phyloP scores from a whole-genome alignment of 2,113 vertebrate genomes.

The Barbus barbus region DNA sequence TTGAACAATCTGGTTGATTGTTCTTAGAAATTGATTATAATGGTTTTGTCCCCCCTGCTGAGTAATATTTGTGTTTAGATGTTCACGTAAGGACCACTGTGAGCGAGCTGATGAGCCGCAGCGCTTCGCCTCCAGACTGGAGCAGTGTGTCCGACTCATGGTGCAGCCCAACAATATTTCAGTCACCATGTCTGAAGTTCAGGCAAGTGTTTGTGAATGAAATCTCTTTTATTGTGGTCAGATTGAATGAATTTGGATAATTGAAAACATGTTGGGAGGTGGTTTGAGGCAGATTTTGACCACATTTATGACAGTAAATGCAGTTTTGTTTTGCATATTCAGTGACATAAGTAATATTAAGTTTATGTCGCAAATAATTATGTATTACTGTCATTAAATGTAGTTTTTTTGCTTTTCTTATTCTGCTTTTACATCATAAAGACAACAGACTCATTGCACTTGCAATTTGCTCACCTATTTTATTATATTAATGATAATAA shows the following conservation, averaged over 20 bases:
- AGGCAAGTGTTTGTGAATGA: slow-evolving; percentile 73
- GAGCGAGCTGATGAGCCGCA: slow-evolving; percentile 88
- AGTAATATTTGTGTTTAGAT: slow-evolving; percentile 70
- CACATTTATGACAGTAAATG: background rate
- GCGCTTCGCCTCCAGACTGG: slow-evolving; percentile 86
- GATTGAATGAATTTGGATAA: background rate
- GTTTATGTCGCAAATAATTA: no score
- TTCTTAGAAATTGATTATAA: background rate
- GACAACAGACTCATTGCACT: background rate
- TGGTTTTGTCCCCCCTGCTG: background rate
- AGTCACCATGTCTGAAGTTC: slow-evolving; percentile 91
- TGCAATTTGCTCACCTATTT: background rate
- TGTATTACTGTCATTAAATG: no score
- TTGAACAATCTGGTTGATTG: background rate
- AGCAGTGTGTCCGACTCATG: slow-evolving; percentile 85
- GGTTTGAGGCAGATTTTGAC: background rate
- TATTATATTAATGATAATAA: no score
- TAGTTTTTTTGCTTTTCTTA: background rate
- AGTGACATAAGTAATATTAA: background rate
- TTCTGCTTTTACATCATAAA: background rate
- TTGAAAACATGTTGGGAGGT: background rate
- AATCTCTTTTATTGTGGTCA: background rate
- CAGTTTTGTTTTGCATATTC: background rate
- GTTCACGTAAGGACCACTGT: slow-evolving; percentile 86
- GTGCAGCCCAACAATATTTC: slow-evolving; percentile 90